Evolutionary conservation across 30 jellyfish, hydroid and myxozoan genomes (phyloP).

Genomic region (Cassiopea andromeda): DNA sequence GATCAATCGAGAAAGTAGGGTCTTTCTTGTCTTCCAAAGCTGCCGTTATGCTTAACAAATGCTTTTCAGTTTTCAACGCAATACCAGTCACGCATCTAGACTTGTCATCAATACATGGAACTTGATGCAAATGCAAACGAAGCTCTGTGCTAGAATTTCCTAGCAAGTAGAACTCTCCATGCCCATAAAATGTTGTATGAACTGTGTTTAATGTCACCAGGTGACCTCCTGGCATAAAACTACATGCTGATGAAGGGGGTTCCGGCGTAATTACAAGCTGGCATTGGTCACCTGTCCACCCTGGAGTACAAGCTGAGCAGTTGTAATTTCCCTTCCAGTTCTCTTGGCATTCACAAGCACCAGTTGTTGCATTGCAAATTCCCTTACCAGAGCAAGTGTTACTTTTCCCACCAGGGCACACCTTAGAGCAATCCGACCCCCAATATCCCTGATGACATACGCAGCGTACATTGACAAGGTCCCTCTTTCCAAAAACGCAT

Average conservation of each 20-base stretch:
- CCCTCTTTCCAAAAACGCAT: constrained; percentile 47
- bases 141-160: constrained; percentile 1
- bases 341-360: constrained; percentile 72
- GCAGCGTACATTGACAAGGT: constrained; percentile 25
- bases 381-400: constrained; percentile 65
- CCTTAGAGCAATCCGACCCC: constrained; percentile 59
- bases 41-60: constrained; percentile 14
- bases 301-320: constrained; percentile 72
- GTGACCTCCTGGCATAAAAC: constrained; percentile 74
- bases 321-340: constrained; percentile 72
- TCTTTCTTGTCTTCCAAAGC: constrained; percentile 23
- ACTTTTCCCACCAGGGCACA: constrained; percentile 60
- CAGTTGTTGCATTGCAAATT: constrained; percentile 60
- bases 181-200: constrained; percentile 73
- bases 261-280: constrained; percentile 61
- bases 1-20: neutral
- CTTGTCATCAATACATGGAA: constrained; percentile 54
- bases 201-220: constrained; percentile 52
- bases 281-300: constrained; percentile 76
- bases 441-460: constrained; percentile 65
- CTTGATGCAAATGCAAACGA: constrained; percentile 56
- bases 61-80: constrained; percentile 17
- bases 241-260: constrained; percentile 57
- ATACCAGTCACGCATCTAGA: constrained; percentile 54
- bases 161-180: constrained; percentile 63